Percentiles rank a stretch among this genome's conserved stretches.
phyloP scores from a whole-genome alignment of 2,113 vertebrate genomes.

The Ellobius talpinus region DNA sequence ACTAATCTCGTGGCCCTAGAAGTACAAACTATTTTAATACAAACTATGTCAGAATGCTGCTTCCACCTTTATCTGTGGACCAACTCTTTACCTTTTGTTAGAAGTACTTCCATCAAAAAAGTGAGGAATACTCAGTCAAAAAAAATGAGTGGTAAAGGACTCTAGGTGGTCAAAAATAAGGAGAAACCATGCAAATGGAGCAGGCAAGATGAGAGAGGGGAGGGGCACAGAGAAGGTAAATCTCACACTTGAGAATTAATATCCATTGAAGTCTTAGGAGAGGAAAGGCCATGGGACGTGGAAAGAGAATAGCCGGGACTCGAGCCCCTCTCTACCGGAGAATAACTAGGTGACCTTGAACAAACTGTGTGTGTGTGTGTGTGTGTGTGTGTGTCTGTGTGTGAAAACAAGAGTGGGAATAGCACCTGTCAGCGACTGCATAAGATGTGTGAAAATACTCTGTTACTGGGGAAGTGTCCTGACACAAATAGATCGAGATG shows the following conservation, averaged over 20 bases:
- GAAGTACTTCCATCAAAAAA: conserved; percentile 41
- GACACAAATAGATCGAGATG: not conserved
- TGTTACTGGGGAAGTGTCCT: not conserved
- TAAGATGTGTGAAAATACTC: not conserved
- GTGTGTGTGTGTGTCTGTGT: not conserved
- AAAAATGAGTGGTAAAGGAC: not conserved
- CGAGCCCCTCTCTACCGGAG: not conserved
- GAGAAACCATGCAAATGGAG: not conserved
- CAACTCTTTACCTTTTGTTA: conserved; percentile 16
- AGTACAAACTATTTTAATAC: conserved; percentile 43
- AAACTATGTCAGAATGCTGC: conserved; percentile 10
- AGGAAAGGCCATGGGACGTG: not conserved
- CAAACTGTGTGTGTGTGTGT: not conserved
- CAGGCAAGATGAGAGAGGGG: not conserved
- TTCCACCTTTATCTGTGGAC: not conserved
- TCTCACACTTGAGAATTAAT: not conserved
- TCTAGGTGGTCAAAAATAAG: not conserved
- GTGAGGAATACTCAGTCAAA: not conserved
- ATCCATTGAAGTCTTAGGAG: not conserved
- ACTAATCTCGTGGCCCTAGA: not conserved
- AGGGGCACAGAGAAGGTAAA: not conserved
- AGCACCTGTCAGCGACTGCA: not conserved
- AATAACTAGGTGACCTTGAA: not conserved
- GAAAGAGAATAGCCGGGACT: not conserved
- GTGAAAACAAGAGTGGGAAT: not conserved